These are phyloP conservation scores for Halocynthia roretzi DNA, from an alignment of 23 tunicate species.

Conservation along the genomic window DNA sequence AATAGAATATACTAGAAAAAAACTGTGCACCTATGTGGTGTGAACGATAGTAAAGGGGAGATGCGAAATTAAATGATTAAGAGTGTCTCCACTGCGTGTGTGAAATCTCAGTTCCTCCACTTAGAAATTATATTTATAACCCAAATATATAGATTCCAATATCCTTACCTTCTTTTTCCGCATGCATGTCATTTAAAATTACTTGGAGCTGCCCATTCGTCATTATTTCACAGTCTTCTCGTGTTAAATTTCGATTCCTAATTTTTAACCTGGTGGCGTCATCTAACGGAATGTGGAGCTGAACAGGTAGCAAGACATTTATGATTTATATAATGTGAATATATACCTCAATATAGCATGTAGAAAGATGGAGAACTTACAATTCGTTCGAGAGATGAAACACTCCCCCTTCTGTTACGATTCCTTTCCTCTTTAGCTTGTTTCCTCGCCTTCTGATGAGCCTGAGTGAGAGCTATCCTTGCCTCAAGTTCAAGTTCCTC, in stretches of 20 bases:
- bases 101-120: too few relatives aligned
- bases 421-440: conserved; percentile 54
- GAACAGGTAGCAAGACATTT: not conserved
- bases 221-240: conserved; percentile 40
- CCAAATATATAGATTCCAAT: too few relatives aligned
- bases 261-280: conserved; percentile 61
- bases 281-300: conserved; percentile 47
- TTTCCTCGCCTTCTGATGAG: conserved; percentile 60
- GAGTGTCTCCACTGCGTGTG: too few relatives aligned
- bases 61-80: too few relatives aligned
- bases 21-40: too few relatives aligned
- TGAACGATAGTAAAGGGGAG: too few relatives aligned
- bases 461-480: conserved; percentile 67
- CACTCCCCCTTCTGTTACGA: conserved; percentile 16
- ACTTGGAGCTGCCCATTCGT: conserved; percentile 68
- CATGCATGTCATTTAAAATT: conserved; percentile 73
- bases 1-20: not conserved
- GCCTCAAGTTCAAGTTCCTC: conserved; percentile 79
- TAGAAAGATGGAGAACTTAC: conserved; percentile 10
- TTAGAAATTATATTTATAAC: too few relatives aligned
- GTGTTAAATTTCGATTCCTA: conserved; percentile 21
- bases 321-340: not conserved
- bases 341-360: not conserved
- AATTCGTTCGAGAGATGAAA: conserved; percentile 14
- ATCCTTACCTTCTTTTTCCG: conserved; percentile 69